A percentile compares a stretch with the other conserved stretches of the same genome.
Conservation (phyloP, 1,140 invertebrate species). For the Pectinophora gossypiella region DNA sequence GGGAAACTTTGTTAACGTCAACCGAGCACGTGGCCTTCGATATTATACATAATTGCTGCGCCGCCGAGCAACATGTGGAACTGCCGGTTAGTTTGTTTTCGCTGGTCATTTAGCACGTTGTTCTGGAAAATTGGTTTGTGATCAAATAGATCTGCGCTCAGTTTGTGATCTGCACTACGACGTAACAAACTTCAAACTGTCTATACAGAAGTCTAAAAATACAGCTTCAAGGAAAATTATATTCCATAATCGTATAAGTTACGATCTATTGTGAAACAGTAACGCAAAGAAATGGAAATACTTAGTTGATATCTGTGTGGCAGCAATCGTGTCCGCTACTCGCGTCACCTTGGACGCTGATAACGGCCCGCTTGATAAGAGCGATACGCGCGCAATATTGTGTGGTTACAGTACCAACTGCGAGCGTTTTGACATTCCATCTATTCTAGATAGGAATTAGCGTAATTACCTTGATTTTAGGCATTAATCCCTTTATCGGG, state of each 20-base stretch:
- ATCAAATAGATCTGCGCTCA: no score
- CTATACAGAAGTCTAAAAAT: no score
- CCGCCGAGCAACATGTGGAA: constrained; percentile 33
- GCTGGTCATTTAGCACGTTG: background rate
- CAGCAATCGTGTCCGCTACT: background rate
- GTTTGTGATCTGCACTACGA: no score
- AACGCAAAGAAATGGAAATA: background rate
- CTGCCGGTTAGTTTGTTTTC: background rate
- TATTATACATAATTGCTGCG: constrained; percentile 57
- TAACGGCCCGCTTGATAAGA: constrained; percentile 45
- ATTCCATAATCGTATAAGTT: no score
- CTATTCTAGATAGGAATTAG: no score
- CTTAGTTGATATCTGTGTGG: background rate
- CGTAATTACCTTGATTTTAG: no score
- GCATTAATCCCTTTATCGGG: no score
- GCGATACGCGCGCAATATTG: constrained; percentile 23
- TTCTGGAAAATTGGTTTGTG: background rate
- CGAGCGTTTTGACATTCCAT: background rate
- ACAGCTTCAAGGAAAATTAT: no score
- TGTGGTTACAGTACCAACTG: no score
- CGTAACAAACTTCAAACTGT: no score
- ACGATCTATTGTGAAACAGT: background rate
- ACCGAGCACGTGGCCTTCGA: constrained; percentile 66
- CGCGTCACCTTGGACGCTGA: constrained; percentile 65
- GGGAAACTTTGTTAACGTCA: constrained; percentile 73